These are phyloP conservation scores for Diplodus sargus DNA, from an alignment of 2,797 vertebrate genomes.

Conservation along the genomic window DNA sequence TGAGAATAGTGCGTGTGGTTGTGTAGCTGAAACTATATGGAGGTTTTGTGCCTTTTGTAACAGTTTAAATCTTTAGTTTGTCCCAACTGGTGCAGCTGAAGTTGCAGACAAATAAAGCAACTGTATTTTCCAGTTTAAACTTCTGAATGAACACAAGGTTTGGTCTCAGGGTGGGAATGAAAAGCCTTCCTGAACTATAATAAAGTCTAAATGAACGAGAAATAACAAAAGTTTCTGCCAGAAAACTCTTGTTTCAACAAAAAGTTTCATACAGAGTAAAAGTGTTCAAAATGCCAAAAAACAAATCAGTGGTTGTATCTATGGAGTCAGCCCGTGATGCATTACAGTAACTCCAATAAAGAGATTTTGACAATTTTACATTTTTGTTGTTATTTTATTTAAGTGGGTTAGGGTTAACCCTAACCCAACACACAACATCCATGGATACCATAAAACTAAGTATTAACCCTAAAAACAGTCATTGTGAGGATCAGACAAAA, in stretches of 20 bases:
- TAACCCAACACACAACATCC: too few species aligned
- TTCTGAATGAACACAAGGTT: neutral
- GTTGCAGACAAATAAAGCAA: neutral
- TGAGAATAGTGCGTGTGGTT: slow-evolving; percentile 8
- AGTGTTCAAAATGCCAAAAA: neutral
- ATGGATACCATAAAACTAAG: neutral
- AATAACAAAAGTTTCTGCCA: neutral
- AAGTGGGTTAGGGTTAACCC: too few species aligned
- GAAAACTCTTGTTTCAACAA: neutral
- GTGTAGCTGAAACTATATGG: neutral
- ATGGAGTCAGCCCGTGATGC: neutral
- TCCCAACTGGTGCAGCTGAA: slow-evolving; percentile 7
- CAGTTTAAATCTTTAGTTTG: slow-evolving; percentile 18
- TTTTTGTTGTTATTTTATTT: neutral
- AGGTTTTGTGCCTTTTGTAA: slow-evolving; percentile 26
- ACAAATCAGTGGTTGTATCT: neutral
- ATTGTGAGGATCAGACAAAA: neutral
- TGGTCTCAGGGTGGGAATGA: neutral
- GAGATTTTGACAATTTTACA: neutral
- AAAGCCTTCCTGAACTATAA: neutral
- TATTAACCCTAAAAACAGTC: neutral
- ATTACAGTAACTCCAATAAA: slow-evolving; percentile 35
- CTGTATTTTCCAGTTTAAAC: slow-evolving; percentile 32
- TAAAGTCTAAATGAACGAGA: neutral
- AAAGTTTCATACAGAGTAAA: neutral